phyloP scores from a whole-genome alignment of 1,140 invertebrate genomes.

The Ceratina calcarata region DNA sequence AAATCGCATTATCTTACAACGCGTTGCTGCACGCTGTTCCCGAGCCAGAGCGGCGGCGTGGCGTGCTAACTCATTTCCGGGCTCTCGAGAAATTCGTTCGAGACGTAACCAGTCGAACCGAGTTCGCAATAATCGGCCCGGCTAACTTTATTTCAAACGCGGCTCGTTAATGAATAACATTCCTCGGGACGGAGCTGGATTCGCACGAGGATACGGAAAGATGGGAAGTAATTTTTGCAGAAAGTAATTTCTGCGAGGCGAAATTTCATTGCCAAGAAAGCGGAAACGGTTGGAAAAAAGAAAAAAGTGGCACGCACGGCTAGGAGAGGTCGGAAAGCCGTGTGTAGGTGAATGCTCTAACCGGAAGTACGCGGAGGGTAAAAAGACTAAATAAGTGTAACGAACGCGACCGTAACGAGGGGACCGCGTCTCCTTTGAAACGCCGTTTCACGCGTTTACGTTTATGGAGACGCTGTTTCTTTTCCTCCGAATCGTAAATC shows the following conservation, averaged over 20 bases:
- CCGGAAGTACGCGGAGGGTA: not conserved
- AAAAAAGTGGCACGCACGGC: no score
- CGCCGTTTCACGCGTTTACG: not conserved
- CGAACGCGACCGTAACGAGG: no score
- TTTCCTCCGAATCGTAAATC: not conserved
- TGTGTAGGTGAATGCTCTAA: slow-evolving; percentile 1
- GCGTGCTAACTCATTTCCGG: slow-evolving; percentile 14
- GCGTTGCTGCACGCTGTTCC: slow-evolving; percentile 21
- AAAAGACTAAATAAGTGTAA: slow-evolving; percentile 25
- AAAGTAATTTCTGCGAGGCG: not conserved
- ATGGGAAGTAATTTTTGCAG: not conserved
- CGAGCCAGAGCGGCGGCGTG: not conserved
- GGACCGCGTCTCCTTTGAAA: not conserved
- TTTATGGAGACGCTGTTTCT: slow-evolving; percentile 1
- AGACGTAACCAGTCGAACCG: not conserved
- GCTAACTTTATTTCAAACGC: not conserved
- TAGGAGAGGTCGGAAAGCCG: no score
- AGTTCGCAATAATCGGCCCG: not conserved
- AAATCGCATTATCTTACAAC: slow-evolving; percentile 58
- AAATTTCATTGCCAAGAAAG: slow-evolving; percentile 7
- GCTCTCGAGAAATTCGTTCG: not conserved
- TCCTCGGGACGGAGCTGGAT: not conserved
- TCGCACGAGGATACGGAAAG: no score
- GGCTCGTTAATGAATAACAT: not conserved
- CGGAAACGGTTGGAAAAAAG: slow-evolving; percentile 4